These are phyloP conservation scores for Hafferia zeledoni DNA, from an alignment of 2,797 vertebrate species.

Conservation along the genomic window DNA sequence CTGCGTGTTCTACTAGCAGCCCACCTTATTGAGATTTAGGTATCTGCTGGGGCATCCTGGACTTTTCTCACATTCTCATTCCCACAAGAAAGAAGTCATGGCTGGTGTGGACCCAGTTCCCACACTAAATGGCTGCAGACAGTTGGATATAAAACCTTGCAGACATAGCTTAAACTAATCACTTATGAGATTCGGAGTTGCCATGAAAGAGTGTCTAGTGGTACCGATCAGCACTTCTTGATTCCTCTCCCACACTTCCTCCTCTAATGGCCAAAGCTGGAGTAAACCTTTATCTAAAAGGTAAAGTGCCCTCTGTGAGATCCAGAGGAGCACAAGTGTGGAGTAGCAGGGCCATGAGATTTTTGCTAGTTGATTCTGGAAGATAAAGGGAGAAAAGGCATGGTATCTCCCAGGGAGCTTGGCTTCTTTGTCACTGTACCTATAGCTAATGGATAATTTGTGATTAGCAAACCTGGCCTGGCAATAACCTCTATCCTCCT, in stretches of 20 bases:
- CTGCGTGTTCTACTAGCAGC: neutral
- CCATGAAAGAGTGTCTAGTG: neutral
- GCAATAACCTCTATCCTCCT: neutral
- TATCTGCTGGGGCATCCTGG: neutral
- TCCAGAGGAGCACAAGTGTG: neutral
- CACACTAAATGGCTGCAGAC: no score
- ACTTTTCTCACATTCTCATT: neutral
- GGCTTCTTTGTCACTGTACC: neutral
- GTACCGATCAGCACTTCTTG: neutral
- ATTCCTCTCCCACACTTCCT: neutral
- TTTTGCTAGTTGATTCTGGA: neutral
- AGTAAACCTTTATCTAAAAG: neutral
- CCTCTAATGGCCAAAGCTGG: neutral
- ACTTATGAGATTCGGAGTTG: neutral
- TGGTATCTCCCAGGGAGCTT: neutral
- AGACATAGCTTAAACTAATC: neutral
- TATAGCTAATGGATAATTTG: neutral
- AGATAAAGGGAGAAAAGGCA: neutral
- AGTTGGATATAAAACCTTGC: neutral
- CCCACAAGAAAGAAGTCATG: neutral
- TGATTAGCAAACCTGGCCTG: neutral
- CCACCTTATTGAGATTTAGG: neutral
- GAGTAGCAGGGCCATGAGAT: rapidly evolving
- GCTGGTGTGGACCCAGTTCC: neutral
- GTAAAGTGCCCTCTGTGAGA: rapidly evolving